phyloP scores from a whole-genome alignment of 2,797 vertebrate species.

The Coccyzus lansbergi region DNA sequence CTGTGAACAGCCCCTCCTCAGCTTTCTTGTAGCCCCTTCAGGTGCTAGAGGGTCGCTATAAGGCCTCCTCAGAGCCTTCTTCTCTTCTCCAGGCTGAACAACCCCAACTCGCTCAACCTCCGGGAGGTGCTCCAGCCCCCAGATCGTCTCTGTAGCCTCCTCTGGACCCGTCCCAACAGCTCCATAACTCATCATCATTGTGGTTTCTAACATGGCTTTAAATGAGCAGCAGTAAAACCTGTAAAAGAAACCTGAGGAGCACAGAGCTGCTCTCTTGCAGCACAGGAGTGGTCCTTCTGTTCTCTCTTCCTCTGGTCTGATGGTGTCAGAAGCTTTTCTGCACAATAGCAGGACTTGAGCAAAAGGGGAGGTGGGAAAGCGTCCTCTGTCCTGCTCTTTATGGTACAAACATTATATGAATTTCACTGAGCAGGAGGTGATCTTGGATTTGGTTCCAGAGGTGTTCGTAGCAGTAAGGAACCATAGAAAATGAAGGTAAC shows the following conservation, averaged over 20 bases:
- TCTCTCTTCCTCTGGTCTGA: background rate
- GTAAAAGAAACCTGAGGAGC: background rate
- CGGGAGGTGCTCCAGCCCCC: no score
- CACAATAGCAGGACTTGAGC: background rate
- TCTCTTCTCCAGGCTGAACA: no score
- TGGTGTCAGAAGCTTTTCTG: background rate
- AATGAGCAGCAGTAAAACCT: background rate
- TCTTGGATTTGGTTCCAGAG: background rate
- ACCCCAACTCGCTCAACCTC: no score
- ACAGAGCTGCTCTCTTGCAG: background rate
- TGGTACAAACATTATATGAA: background rate
- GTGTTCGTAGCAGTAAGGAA: rapidly evolving
- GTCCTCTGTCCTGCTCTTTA: background rate
- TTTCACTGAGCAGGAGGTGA: background rate
- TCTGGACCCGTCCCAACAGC: no score
- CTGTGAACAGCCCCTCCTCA: no score
- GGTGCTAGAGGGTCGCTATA: no score
- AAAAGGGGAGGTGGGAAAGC: background rate
- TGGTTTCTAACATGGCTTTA: background rate
- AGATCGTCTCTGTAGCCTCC: no score
- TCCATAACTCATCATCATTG: background rate
- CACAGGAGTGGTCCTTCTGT: background rate
- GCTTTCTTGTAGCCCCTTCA: no score
- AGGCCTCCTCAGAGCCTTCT: no score
- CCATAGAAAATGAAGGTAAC: background rate